phyloP scores from a whole-genome alignment of 2,797 vertebrate genomes.

The Brachyrhaphis roseni region DNA sequence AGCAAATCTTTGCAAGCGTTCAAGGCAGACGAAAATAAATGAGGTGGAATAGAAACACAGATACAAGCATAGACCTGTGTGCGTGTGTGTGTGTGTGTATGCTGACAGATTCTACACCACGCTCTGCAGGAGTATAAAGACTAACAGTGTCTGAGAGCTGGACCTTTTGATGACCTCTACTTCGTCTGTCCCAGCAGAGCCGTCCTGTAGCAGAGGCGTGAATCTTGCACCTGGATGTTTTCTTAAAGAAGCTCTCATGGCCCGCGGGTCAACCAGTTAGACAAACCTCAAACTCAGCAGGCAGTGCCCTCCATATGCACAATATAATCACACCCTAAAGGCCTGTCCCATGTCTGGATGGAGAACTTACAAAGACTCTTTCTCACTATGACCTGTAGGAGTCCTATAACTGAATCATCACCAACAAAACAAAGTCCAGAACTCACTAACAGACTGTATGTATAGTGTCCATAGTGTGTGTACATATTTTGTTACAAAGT shows the following conservation, averaged over 20 bases:
- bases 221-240: conserved; percentile 82
- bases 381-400: conserved; percentile 38
- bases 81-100: background rate
- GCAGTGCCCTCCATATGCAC: conserved; percentile 27
- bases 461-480: background rate
- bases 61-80: conserved; percentile 51
- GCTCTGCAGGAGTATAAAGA: conserved; percentile 67
- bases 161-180: conserved; percentile 68
- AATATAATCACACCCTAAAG: conserved; percentile 17
- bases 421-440: conserved; percentile 1
- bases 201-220: conserved; percentile 68
- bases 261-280: conserved; percentile 68
- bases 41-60: conserved; percentile 36
- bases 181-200: conserved; percentile 64
- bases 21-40: conserved; percentile 40
- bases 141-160: conserved; percentile 62
- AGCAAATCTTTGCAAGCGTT: conserved; percentile 34
- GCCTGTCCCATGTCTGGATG: conserved; percentile 37
- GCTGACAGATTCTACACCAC: conserved; percentile 45
- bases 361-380: conserved; percentile 57
- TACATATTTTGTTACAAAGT: background rate
- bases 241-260: conserved; percentile 72
- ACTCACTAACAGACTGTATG: conserved; percentile 11
- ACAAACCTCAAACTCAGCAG: conserved; percentile 57
- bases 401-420: conserved; percentile 22